Percentiles rank a stretch among this genome's conserved stretches.
phyloP scores from a whole-genome alignment of 2,113 vertebrate genomes.

The Lota lota region DNA sequence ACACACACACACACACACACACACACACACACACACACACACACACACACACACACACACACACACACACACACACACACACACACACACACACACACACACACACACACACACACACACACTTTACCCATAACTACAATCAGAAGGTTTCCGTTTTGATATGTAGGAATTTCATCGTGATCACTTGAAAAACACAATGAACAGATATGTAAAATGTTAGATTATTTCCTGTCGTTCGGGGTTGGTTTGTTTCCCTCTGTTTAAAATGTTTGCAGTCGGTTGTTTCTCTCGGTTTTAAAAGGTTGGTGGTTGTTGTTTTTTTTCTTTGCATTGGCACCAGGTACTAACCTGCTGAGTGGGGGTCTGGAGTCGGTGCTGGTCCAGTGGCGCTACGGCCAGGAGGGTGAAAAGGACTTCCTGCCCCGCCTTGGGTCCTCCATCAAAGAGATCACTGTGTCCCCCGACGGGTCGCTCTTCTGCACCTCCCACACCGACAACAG shows the following conservation, averaged over 20 bases:
- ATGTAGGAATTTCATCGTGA: too few relatives aligned
- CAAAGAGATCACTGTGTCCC: slow-evolving; percentile 79
- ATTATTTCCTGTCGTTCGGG: too few relatives aligned
- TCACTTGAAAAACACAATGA: too few relatives aligned
- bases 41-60: slow-evolving; percentile 27
- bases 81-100: slow-evolving; percentile 9
- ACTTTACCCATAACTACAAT: neutral
- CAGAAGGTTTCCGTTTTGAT: too few relatives aligned
- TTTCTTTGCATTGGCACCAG: slow-evolving; percentile 55
- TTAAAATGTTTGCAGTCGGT: neutral
- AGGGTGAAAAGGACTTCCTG: slow-evolving; percentile 83
- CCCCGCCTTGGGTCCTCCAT: slow-evolving; percentile 88
- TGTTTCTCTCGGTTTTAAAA: neutral
- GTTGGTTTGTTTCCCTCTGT: neutral
- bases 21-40: too few relatives aligned
- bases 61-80: slow-evolving; percentile 7
- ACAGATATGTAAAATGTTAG: too few relatives aligned
- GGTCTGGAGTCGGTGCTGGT: slow-evolving; percentile 90
- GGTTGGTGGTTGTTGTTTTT: neutral
- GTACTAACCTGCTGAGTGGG: slow-evolving; percentile 86
- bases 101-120: slow-evolving; percentile 10
- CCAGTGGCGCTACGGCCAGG: slow-evolving; percentile 81
- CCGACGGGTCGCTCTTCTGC: slow-evolving; percentile 81
- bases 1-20: too few relatives aligned
- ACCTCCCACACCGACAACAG: slow-evolving; percentile 92